Evolutionary conservation across 2,888 invertebrate species (phyloP).

Genomic region (Eristalis arbustorum): DNA sequence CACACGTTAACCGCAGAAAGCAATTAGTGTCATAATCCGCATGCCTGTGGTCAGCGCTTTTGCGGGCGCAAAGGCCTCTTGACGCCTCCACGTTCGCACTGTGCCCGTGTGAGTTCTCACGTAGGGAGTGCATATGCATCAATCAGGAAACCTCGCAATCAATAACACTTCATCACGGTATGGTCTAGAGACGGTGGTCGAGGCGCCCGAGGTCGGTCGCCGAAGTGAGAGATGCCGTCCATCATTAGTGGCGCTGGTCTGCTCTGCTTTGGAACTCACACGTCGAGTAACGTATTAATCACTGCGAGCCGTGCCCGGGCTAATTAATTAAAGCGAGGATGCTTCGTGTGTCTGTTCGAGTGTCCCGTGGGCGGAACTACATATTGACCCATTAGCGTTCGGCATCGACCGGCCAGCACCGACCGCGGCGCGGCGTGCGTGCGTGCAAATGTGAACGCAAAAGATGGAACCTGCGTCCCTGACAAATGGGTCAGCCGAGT

Average conservation of each 20-base stretch:
- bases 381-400: slow-evolving; percentile 66
- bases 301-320: slow-evolving; percentile 43
- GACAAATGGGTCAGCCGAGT: slow-evolving; percentile 63
- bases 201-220: slow-evolving; percentile 2
- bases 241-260: slow-evolving; percentile 30
- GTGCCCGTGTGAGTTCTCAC: slow-evolving; percentile 54
- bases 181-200: slow-evolving; percentile 14
- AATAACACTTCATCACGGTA: slow-evolving; percentile 68
- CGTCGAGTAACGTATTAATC: slow-evolving; percentile 67
- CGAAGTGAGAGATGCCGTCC: slow-evolving; percentile 1
- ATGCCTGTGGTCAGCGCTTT: slow-evolving; percentile 67
- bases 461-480: slow-evolving; percentile 7
- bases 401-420: not conserved
- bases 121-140: slow-evolving; percentile 59
- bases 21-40: slow-evolving; percentile 70
- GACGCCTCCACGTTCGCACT: slow-evolving; percentile 49
- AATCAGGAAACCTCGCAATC: slow-evolving; percentile 66
- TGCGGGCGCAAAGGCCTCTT: slow-evolving; percentile 47
- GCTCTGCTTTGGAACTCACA: slow-evolving; percentile 67
- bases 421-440: slow-evolving; percentile 2
- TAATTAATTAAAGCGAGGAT: slow-evolving; percentile 68
- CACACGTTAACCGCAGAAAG: slow-evolving; percentile 57
- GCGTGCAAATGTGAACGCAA: slow-evolving; percentile 5
- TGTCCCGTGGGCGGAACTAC: slow-evolving; percentile 66
- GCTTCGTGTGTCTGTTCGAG: slow-evolving; percentile 17